These are phyloP conservation scores for Trididemnum miniatum DNA, from an alignment of 23 tunicate genomes.

Conservation along the genomic window DNA sequence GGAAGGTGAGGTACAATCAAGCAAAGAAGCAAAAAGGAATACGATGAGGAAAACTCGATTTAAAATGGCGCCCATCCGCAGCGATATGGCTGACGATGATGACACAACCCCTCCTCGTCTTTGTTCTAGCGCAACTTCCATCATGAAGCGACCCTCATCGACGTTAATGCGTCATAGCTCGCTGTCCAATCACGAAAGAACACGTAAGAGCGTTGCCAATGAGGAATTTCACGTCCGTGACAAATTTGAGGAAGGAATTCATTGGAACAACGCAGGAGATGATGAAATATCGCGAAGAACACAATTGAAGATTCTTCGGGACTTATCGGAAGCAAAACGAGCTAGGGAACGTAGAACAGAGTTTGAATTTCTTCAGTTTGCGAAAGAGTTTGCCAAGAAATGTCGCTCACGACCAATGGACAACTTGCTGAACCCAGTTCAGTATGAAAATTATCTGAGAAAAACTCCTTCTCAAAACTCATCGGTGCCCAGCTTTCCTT, in stretches of 20 bases:
- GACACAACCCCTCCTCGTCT: conserved; percentile 8
- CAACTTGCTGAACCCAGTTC: conserved; percentile 56
- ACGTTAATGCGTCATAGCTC: conserved; percentile 32
- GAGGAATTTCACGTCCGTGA: neutral
- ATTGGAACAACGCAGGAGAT: neutral
- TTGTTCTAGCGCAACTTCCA: conserved; percentile 38
- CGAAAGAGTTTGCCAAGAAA: conserved; percentile 56
- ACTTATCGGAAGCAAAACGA: conserved; percentile 3
- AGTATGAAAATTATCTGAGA: conserved; percentile 58
- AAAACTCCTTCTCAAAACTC: conserved; percentile 39
- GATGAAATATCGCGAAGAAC: neutral
- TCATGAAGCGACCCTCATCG: conserved; percentile 39
- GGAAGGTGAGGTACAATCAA: neutral
- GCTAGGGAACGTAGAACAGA: conserved; percentile 7
- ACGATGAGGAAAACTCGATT: neutral
- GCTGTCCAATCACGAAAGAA: neutral
- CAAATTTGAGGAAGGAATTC: too few relatives aligned
- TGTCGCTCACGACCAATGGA: conserved; percentile 32
- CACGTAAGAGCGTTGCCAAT: neutral
- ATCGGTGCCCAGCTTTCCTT: conserved; percentile 4
- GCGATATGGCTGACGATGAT: neutral
- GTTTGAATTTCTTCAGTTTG: conserved; percentile 51
- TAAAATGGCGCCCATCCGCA: conserved; percentile 1
- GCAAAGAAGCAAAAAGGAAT: neutral
- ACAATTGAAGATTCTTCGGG: conserved; percentile 1